Evolutionary conservation across 1,140 invertebrate species (phyloP).

Genomic region (Cydia fagiglandana): DNA sequence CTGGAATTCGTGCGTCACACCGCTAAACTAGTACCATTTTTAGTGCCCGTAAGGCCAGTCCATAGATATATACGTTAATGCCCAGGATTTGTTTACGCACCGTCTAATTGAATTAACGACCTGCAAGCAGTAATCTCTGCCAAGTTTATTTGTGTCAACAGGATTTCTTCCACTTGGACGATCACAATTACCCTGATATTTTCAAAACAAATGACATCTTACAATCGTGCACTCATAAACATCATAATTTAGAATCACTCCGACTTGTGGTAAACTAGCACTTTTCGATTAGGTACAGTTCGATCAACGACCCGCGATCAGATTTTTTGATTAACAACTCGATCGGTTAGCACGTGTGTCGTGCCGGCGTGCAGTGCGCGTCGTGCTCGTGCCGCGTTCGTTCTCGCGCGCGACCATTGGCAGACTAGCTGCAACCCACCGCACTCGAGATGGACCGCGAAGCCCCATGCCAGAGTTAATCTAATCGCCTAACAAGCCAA

Average conservation of each 20-base stretch:
- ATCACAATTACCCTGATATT: slow-evolving; percentile 29
- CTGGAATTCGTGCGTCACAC: too few species aligned
- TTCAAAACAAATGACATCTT: neutral
- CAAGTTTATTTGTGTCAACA: slow-evolving; percentile 24
- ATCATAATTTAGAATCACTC: neutral
- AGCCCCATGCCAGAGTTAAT: slow-evolving; percentile 39
- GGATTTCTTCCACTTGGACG: slow-evolving; percentile 25
- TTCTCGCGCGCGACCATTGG: slow-evolving; percentile 62
- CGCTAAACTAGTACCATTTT: too few species aligned
- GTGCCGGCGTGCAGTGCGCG: slow-evolving; percentile 37
- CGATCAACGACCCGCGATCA: slow-evolving; percentile 32
- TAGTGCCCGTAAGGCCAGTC: too few species aligned
- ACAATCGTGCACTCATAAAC: slow-evolving; percentile 5
- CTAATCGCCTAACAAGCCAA: neutral
- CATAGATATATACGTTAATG: too few species aligned
- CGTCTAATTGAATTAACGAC: slow-evolving; percentile 22
- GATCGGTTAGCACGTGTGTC: slow-evolving; percentile 40
- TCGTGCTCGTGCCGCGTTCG: slow-evolving; percentile 52
- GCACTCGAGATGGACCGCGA: slow-evolving; percentile 61
- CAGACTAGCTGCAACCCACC: slow-evolving; percentile 61
- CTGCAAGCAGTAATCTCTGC: slow-evolving; percentile 22
- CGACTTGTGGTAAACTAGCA: neutral
- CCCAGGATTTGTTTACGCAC: slow-evolving; percentile 1
- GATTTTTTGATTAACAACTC: slow-evolving; percentile 30
- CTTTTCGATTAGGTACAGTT: slow-evolving; percentile 40